A percentile compares a stretch with the other conserved stretches of the same genome.
phyloP scores from a whole-genome alignment of 2,888 invertebrate genomes.

The Pristionchus fissidentatus region DNA sequence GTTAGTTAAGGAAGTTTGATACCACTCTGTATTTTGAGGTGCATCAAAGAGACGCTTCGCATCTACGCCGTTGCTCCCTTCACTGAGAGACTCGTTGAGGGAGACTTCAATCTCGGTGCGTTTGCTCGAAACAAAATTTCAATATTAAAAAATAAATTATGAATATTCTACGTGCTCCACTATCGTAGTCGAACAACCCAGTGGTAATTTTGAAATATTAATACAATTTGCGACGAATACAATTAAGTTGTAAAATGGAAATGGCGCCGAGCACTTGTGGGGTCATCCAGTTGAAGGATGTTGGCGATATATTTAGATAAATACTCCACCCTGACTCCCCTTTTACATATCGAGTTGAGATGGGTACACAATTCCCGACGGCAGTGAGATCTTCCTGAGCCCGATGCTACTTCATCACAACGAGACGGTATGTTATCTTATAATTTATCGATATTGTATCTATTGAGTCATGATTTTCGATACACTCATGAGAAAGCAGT shows the following conservation, averaged over 20 bases:
- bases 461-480: background rate
- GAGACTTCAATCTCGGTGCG: conserved; percentile 61
- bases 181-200: too few species aligned
- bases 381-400: conserved; percentile 57
- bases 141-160: background rate
- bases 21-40: background rate
- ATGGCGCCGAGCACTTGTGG: background rate
- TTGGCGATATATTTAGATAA: too few species aligned
- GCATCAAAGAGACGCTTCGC: conserved; percentile 49
- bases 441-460: too few species aligned
- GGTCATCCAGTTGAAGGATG: too few species aligned
- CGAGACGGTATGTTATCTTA: background rate
- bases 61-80: conserved; percentile 50
- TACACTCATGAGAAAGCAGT: too few species aligned
- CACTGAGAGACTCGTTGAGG: conserved; percentile 52
- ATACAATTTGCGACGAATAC: background rate
- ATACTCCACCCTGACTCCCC: too few species aligned
- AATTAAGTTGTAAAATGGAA: background rate
- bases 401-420: conserved; percentile 70
- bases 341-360: background rate
- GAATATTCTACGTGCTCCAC: background rate
- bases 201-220: too few species aligned
- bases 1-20: background rate
- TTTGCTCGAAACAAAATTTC: background rate
- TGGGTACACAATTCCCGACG: conserved; percentile 59